Evolutionary conservation across 1,140 invertebrate species (phyloP).

Genomic region (Drosophila pallidifrons): DNA sequence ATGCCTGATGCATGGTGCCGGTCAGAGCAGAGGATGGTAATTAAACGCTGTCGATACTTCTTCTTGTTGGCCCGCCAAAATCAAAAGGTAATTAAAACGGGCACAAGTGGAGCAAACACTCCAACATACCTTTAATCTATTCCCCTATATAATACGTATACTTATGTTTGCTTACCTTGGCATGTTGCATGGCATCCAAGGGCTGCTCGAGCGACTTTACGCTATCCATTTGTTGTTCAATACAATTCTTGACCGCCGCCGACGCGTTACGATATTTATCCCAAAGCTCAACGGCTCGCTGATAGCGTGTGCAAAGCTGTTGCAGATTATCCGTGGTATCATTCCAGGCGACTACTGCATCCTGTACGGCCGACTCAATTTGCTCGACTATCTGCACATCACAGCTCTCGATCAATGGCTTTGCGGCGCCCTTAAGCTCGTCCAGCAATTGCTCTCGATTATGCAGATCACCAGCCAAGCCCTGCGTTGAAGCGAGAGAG

Average conservation of each 20-base stretch:
- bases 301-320: slow-evolving; percentile 90
- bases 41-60: slow-evolving; percentile 52
- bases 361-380: slow-evolving; percentile 90
- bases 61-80: slow-evolving; percentile 59
- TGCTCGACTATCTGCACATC: slow-evolving; percentile 89
- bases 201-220: slow-evolving; percentile 80
- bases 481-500: slow-evolving; percentile 80
- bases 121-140: background rate
- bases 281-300: slow-evolving; percentile 91
- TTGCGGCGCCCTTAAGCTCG: slow-evolving; percentile 88
- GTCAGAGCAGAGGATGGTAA: slow-evolving; percentile 36
- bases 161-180: slow-evolving; percentile 73
- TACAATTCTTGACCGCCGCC: slow-evolving; percentile 90
- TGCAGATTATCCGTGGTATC: slow-evolving; percentile 90
- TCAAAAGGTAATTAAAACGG: slow-evolving; percentile 8
- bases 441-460: slow-evolving; percentile 89
- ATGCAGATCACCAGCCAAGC: slow-evolving; percentile 88
- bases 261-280: slow-evolving; percentile 90
- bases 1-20: slow-evolving; percentile 1
- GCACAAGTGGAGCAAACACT: background rate
- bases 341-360: slow-evolving; percentile 91
- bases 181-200: slow-evolving; percentile 76
- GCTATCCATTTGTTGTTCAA: slow-evolving; percentile 88
- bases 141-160: background rate
- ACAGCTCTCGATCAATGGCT: slow-evolving; percentile 89